These are phyloP conservation scores for Hoplias malabaricus DNA, from an alignment of 2,113 vertebrate species.

Conservation along the genomic window DNA sequence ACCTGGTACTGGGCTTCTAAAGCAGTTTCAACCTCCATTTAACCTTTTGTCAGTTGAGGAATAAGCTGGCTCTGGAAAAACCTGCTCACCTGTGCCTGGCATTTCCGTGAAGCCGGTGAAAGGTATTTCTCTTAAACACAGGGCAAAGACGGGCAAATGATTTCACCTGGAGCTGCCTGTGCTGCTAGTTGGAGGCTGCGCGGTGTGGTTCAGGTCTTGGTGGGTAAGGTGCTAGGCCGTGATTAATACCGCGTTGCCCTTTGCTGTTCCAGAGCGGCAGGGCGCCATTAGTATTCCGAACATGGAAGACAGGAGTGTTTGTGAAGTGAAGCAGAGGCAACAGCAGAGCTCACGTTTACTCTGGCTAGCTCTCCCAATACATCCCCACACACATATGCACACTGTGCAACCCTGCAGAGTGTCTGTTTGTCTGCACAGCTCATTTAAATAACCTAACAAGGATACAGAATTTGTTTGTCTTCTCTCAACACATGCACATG, in stretches of 20 bases:
- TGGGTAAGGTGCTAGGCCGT: slow-evolving; percentile 51
- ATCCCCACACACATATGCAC: slow-evolving; percentile 12
- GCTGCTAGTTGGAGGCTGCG: slow-evolving; percentile 18
- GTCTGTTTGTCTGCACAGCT: not conserved
- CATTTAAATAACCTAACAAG: slow-evolving; percentile 24
- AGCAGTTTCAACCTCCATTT: not conserved
- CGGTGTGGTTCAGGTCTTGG: slow-evolving; percentile 48
- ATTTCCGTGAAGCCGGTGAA: not conserved
- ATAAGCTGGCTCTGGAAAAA: not conserved
- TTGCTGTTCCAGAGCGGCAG: slow-evolving; percentile 67
- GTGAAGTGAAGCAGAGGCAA: slow-evolving; percentile 46
- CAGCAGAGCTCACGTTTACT: slow-evolving; percentile 43
- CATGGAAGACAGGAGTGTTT: slow-evolving; percentile 63
- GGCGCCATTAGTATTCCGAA: slow-evolving; percentile 73
- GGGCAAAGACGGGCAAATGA: not conserved
- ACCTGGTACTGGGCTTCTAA: not conserved
- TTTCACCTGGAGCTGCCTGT: not conserved
- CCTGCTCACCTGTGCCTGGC: not conserved
- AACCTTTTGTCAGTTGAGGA: not conserved
- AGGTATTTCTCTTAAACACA: slow-evolving; percentile 12
- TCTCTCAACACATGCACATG: slow-evolving; percentile 50
- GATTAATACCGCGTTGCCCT: slow-evolving; percentile 78
- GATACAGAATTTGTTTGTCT: not conserved
- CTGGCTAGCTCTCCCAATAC: slow-evolving; percentile 22
- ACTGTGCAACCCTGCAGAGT: slow-evolving; percentile 20